Evolutionary conservation across 2,888 invertebrate species (phyloP).

Genomic region (Eledona agricola): DNA sequence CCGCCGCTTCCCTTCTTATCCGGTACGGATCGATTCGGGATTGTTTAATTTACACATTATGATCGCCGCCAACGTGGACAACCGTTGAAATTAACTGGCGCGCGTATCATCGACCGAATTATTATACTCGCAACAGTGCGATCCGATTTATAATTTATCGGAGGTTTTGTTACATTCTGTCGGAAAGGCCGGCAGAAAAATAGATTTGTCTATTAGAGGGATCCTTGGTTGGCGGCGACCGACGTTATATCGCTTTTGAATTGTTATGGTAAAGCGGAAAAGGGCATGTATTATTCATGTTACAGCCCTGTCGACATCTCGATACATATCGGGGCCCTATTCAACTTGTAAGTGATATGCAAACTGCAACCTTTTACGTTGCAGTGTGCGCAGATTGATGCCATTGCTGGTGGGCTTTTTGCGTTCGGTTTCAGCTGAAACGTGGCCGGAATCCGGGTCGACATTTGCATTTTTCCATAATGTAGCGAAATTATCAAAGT

Average conservation of each 20-base stretch:
- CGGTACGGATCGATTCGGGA: slow-evolving; percentile 21
- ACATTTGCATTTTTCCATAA: slow-evolving; percentile 15
- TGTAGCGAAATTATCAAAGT: slow-evolving; percentile 10
- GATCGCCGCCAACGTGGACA: slow-evolving; percentile 27
- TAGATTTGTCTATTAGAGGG: too few species aligned
- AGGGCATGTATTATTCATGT: slow-evolving; percentile 42
- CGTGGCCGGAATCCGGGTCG: slow-evolving; percentile 22
- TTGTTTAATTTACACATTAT: slow-evolving; percentile 35
- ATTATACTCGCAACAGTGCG: slow-evolving; percentile 19
- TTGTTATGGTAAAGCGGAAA: slow-evolving; percentile 38
- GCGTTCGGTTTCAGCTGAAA: slow-evolving; percentile 10
- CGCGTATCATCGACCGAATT: slow-evolving; percentile 26
- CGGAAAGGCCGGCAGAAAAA: too few species aligned
- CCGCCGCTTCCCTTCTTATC: slow-evolving; percentile 24
- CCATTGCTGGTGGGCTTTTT: slow-evolving; percentile 10
- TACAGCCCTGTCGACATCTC: slow-evolving; percentile 39
- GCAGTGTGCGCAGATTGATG: slow-evolving; percentile 23
- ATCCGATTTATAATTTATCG: slow-evolving; percentile 20
- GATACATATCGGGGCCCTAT: slow-evolving; percentile 39
- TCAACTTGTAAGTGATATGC: slow-evolving; percentile 40
- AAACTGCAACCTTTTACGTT: slow-evolving; percentile 36
- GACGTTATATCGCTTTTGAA: slow-evolving; percentile 30
- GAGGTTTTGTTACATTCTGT: too few species aligned
- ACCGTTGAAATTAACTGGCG: slow-evolving; percentile 29
- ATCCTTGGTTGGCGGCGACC: too few species aligned